Evolutionary conservation across 1,140 invertebrate genomes (phyloP).

Genomic region (Caenorhabditis tropicalis): DNA sequence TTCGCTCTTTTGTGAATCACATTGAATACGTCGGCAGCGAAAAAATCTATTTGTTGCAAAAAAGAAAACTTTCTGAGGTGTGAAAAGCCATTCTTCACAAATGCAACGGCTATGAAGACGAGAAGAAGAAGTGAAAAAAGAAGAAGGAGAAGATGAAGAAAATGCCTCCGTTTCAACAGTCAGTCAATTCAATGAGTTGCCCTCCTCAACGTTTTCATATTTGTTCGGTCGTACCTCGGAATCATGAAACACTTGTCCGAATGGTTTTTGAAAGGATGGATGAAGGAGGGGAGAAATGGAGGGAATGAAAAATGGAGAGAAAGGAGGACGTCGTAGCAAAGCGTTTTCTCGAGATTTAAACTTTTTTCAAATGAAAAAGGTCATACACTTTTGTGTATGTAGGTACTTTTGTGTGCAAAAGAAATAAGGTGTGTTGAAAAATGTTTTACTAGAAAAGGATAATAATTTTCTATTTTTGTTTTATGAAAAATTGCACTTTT

Average conservation of each 20-base stretch:
- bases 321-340: background rate
- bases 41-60: background rate
- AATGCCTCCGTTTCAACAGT: background rate
- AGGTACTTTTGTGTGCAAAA: background rate
- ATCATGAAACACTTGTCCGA: conserved; percentile 35
- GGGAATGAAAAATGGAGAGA: too few relatives aligned
- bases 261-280: background rate
- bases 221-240: conserved; percentile 27
- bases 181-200: conserved; percentile 8
- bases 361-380: background rate
- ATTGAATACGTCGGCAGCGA: background rate
- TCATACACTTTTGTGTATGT: background rate
- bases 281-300: background rate
- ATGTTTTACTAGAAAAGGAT: background rate
- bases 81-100: background rate
- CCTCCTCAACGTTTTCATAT: background rate
- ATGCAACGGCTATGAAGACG: background rate
- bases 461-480: background rate
- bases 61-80: background rate
- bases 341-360: background rate
- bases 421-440: background rate
- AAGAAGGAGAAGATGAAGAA: background rate
- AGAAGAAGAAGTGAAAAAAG: background rate
- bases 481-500: background rate
- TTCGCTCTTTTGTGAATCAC: background rate